Evolutionary conservation across 2,113 vertebrate genomes (phyloP).

Genomic region (Parus major): DNA sequence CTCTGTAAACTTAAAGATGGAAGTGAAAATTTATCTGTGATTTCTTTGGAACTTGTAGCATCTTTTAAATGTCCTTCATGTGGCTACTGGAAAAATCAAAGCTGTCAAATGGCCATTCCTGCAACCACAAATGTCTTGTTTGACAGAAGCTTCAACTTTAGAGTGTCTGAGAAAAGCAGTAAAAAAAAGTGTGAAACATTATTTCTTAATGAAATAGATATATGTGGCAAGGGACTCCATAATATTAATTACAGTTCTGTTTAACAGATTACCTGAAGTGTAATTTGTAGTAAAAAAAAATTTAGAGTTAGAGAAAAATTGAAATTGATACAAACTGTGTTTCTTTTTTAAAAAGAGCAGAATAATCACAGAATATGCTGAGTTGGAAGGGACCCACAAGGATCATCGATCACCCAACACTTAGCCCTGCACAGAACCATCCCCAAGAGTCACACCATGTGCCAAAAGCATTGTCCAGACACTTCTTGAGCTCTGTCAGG

Average conservation of each 20-base stretch:
- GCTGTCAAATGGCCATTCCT: neutral
- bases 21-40: neutral
- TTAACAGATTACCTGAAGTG: neutral
- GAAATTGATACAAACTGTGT: neutral
- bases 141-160: slow-evolving; percentile 7
- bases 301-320: neutral
- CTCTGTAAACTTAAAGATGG: neutral
- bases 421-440: neutral
- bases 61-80: neutral
- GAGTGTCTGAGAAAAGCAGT: neutral
- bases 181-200: neutral
- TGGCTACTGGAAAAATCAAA: neutral
- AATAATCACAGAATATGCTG: neutral
- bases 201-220: neutral
- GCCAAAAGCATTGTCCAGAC: neutral
- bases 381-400: neutral
- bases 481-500: neutral
- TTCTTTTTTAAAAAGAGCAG: neutral
- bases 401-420: neutral
- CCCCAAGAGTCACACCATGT: neutral
- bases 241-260: neutral
- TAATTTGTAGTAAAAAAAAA: neutral
- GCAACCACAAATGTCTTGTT: neutral
- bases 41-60: neutral
- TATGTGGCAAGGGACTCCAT: neutral